Conservation (phyloP, 2,113 vertebrate species). For the Bujurquina vittata region DNA sequence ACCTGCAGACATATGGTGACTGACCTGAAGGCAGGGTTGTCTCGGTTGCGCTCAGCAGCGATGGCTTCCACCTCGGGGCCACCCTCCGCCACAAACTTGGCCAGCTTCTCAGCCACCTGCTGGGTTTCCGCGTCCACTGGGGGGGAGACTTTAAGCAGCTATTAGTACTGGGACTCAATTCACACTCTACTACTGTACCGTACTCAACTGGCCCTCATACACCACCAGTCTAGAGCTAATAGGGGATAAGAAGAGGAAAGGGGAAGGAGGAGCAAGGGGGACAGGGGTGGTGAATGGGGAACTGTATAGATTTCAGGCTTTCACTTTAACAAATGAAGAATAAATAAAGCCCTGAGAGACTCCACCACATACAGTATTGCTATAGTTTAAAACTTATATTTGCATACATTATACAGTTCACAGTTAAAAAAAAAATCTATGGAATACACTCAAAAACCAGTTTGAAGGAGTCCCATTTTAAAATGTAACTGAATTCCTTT, state of each 20-base stretch:
- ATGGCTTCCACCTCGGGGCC: constrained; percentile 93
- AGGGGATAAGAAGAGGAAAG: constrained; percentile 82
- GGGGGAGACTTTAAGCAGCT: constrained; percentile 99
- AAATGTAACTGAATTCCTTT: neutral
- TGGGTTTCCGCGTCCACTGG: constrained; percentile 93
- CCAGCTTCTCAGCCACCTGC: constrained; percentile 91
- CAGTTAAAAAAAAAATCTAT: neutral
- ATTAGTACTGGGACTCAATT: constrained; percentile 95
- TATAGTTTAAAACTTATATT: neutral
- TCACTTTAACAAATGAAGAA: constrained; percentile 41
- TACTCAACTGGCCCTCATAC: constrained; percentile 86
- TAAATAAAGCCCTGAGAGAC: constrained; percentile 6
- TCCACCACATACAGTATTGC: neutral
- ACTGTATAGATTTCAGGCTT: constrained; percentile 54
- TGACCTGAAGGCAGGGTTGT: constrained; percentile 92
- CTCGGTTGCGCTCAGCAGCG: constrained; percentile 88
- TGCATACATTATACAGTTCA: neutral
- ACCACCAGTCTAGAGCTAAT: constrained; percentile 88
- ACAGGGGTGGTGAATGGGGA: constrained; percentile 70
- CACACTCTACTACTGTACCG: constrained; percentile 88
- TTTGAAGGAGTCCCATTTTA: neutral
- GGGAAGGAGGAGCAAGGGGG: constrained; percentile 75
- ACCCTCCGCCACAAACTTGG: constrained; percentile 90
- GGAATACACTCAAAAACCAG: neutral
- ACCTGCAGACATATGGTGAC: neutral